These are phyloP conservation scores for Acomys russatus DNA, from an alignment of 2,797 vertebrate genomes.

Conservation along the genomic window DNA sequence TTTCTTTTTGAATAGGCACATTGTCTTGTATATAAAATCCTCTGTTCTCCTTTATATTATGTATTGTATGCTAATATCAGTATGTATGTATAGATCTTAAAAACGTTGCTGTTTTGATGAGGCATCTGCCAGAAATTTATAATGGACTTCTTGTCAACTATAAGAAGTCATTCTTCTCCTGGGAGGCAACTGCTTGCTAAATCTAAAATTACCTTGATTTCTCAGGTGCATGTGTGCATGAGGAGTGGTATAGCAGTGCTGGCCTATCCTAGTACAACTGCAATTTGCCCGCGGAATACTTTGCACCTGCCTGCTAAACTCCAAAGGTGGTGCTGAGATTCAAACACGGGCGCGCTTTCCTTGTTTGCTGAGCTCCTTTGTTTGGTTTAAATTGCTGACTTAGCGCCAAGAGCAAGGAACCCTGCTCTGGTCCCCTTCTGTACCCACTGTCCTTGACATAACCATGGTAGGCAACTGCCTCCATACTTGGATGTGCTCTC, in stretches of 20 bases:
- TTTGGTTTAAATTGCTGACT: not conserved
- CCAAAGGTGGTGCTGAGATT: not conserved
- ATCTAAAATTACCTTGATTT: not conserved
- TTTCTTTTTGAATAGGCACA: slow-evolving; percentile 10
- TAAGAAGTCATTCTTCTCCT: not conserved
- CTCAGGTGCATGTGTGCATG: not conserved
- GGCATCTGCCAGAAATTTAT: not conserved
- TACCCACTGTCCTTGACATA: not conserved
- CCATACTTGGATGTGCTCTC: not conserved
- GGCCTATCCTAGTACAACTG: not conserved
- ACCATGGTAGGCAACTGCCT: not conserved
- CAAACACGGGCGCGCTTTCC: not conserved
- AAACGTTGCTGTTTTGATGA: not conserved
- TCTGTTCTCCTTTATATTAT: slow-evolving; percentile 11
- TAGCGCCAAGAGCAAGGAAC: not conserved
- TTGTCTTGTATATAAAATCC: not conserved
- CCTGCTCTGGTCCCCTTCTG: not conserved
- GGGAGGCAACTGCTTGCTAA: not conserved
- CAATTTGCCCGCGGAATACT: not conserved
- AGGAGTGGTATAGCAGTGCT: not conserved
- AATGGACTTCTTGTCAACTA: not conserved
- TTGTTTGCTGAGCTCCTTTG: not conserved
- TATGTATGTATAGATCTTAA: not conserved
- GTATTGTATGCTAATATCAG: not conserved
- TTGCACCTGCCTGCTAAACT: not conserved